Conservation (phyloP, 2,797 vertebrate species). For the Epinephelus malabaricus region DNA sequence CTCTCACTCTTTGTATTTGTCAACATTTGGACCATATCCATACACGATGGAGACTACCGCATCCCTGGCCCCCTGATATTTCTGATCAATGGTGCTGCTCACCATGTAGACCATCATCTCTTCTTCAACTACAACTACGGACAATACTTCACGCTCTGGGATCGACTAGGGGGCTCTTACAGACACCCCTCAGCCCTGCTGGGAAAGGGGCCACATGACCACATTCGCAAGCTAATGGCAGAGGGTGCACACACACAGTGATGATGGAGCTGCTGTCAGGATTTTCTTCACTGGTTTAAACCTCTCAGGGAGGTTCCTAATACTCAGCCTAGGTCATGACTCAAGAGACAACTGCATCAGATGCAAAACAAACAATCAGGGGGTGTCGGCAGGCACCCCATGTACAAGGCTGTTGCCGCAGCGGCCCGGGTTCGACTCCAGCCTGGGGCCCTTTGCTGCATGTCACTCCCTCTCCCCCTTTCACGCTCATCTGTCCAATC, state of each 20-base stretch:
- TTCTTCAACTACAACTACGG: constrained; percentile 97
- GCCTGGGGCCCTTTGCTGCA: too few relatives aligned
- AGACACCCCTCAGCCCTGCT: constrained; percentile 89
- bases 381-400: too few relatives aligned
- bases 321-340: neutral
- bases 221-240: constrained; percentile 80
- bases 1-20: constrained; percentile 93
- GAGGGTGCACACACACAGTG: constrained; percentile 54
- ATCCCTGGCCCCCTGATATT: constrained; percentile 86
- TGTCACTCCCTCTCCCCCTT: too few relatives aligned
- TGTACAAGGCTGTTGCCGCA: too few relatives aligned
- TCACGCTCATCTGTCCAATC: too few relatives aligned
- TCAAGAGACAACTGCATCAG: neutral
- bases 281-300: neutral
- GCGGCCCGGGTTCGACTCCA: too few relatives aligned
- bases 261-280: neutral
- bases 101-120: constrained; percentile 96
- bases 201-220: constrained; percentile 88
- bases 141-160: constrained; percentile 97
- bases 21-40: constrained; percentile 97
- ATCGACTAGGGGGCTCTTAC: constrained; percentile 93
- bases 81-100: constrained; percentile 92
- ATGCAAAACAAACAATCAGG: neutral
- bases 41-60: constrained; percentile 93
- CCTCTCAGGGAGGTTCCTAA: neutral